Base-by-base conservation (phyloP, 2,888 invertebrate genomes). In the Sphaeridia pumilis region DNA sequence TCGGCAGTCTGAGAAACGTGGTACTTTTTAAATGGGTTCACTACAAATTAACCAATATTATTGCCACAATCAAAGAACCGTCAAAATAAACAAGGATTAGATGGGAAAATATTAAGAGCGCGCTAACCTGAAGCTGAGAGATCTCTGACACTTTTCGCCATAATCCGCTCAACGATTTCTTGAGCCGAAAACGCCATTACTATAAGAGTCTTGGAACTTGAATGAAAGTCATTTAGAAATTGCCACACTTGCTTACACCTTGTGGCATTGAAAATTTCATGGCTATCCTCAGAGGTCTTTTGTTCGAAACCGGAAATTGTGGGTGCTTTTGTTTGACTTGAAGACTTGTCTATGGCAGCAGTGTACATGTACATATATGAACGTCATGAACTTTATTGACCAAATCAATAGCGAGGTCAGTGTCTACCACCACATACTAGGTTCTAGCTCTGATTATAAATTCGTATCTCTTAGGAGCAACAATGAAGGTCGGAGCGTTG, bases 1-100 rank as follows among this genome's bases (percentile, higher is more conserved):
- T 63, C 63, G n/a, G 61, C 58, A 12, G 60, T 61, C 42, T 63
- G 63, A 4, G 61, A 60, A 12, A 63, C 61, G 53, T 63, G 63
- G 25, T 51, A 61, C 4, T 53, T 35, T 34, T 47, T 56, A 27
- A 56, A 21, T 7, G 58, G 55, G 36, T 49, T 54, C 10, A 48
- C 54, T 52, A 31, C 14, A 49, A 34, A n/a, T n/a, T n/a, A n/a
- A n/a, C n/a, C n/a, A n/a, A n/a, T n/a, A n/a, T n/a, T n/a, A n/a
- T n/a, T n/a, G n/a, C n/a, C n/a, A n/a, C n/a, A 10, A 31, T 31
- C 31, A 31, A 31, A 31, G 14, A 10, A 10, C 31, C 31, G 7
- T 7, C 31, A 10, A 31, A 31, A 7, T 7, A 31, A 31, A 10
- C 31, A 31, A 38, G 38, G 5, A 14, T 14, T 20, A 38, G 20